Percentiles rank a stretch among this genome's conserved stretches.
Conservation (phyloP, 2,888 invertebrate species). For the Galerucella nymphaeae region DNA sequence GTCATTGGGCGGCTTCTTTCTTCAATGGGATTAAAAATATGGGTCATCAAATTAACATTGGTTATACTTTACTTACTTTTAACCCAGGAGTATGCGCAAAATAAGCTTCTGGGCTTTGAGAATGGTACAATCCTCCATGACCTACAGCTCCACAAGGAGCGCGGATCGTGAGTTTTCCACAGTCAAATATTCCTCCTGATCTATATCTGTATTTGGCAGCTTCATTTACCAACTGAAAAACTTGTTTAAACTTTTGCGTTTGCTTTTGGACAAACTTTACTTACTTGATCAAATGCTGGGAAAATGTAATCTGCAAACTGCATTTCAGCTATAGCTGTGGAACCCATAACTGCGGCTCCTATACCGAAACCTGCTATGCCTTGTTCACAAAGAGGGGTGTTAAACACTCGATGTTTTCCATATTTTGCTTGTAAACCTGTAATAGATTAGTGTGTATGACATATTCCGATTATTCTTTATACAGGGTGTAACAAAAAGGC, state of each 20-base stretch:
- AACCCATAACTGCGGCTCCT: constrained; percentile 88
- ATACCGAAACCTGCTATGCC: constrained; percentile 98
- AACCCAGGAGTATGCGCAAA: constrained; percentile 96
- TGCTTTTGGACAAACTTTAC: not conserved
- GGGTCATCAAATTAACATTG: too few species aligned
- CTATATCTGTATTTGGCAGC: constrained; percentile 96
- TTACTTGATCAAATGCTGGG: constrained; percentile 97
- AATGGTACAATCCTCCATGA: constrained; percentile 97
- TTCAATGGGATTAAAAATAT: too few species aligned
- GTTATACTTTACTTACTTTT: constrained; percentile 80
- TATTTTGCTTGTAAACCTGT: constrained; percentile 84
- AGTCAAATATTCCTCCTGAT: constrained; percentile 89
- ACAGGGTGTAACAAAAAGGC: too few species aligned
- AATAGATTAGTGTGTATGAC: too few species aligned
- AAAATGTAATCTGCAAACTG: constrained; percentile 99
- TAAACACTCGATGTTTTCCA: constrained; percentile 94
- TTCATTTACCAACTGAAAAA: constrained; percentile 81
- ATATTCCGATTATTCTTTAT: too few species aligned
- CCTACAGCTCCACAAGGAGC: constrained; percentile 98
- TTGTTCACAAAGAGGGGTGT: constrained; percentile 96
- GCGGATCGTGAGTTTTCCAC: constrained; percentile 91
- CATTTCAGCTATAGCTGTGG: constrained; percentile 97
- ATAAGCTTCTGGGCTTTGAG: constrained; percentile 97
- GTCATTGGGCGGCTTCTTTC: too few species aligned
- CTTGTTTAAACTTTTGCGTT: not conserved